phyloP scores from a whole-genome alignment of 2,113 vertebrate genomes.

The Lepisosteus osseus region DNA sequence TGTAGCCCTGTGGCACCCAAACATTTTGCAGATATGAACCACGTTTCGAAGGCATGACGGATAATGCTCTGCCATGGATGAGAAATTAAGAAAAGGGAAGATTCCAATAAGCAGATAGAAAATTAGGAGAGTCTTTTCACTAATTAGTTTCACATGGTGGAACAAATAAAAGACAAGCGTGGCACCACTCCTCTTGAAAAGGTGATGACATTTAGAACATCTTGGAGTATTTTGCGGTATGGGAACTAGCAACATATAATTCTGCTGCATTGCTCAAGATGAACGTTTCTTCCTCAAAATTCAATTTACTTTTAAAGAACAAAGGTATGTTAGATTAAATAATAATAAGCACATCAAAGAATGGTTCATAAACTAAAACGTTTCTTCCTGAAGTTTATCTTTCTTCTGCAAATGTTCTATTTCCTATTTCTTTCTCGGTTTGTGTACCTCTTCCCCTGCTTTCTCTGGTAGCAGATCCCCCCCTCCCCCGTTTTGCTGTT shows the following conservation, averaged over 20 bases:
- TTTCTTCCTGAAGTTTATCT: background rate
- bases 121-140: slow-evolving; percentile 1
- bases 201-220: slow-evolving; percentile 23
- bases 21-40: background rate
- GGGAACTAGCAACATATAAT: background rate
- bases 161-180: background rate
- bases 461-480: no score
- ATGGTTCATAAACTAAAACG: background rate
- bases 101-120: background rate
- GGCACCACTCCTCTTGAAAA: background rate
- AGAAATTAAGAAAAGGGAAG: background rate
- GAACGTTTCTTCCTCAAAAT: background rate
- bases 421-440: background rate
- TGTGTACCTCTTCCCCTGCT: no score
- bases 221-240: slow-evolving; percentile 10
- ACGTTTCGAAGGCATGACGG: slow-evolving; percentile 5
- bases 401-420: background rate
- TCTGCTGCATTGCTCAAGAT: background rate
- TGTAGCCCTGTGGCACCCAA: background rate
- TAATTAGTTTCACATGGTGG: slow-evolving; percentile 20
- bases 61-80: background rate
- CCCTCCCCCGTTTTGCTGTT: no score
- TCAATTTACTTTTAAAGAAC: slow-evolving; percentile 10
- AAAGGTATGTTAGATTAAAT: background rate
- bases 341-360: slow-evolving; percentile 1